A percentile compares a stretch with the other conserved stretches of the same genome.
Evolutionary conservation across 2,888 invertebrate species (phyloP).

Genomic region (Osmoderma eremita): DNA sequence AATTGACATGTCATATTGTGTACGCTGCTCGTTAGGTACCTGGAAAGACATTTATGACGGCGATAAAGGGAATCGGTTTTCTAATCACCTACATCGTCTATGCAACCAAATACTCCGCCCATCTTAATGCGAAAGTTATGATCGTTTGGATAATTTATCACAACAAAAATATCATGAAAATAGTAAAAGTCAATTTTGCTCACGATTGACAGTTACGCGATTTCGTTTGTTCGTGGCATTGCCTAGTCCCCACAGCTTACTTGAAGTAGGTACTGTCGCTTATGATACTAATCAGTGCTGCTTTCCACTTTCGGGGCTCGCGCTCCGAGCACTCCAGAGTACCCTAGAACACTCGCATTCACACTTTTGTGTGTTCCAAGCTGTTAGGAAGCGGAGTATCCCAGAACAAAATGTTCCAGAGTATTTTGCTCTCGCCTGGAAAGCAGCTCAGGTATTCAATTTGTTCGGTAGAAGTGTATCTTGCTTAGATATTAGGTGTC

Average conservation of each 20-base stretch:
- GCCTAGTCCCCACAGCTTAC: constrained; percentile 21
- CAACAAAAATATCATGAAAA: constrained; percentile 37
- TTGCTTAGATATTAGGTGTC: no score
- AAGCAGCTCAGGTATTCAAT: no score
- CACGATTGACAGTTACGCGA: constrained; percentile 32
- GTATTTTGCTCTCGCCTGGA: no score
- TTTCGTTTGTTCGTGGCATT: constrained; percentile 15
- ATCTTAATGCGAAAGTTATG: constrained; percentile 42
- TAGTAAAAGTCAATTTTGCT: constrained; percentile 36
- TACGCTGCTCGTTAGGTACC: constrained; percentile 52
- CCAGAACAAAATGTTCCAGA: no score
- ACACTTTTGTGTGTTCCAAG: no score
- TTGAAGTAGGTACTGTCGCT: background rate
- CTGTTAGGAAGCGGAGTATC: no score
- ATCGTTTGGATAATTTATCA: constrained; percentile 37
- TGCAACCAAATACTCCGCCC: constrained; percentile 49
- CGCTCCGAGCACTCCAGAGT: no score
- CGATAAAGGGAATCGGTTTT: background rate
- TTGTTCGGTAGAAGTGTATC: no score
- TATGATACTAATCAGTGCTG: no score
- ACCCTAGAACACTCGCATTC: no score
- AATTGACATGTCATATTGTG: constrained; percentile 59
- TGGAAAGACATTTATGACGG: constrained; percentile 25
- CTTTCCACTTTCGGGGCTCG: no score
- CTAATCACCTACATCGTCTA: constrained; percentile 16